Evolutionary conservation across 30 jellyfish, hydroid and myxozoan species (phyloP), one percentile per base, ranked within the genome.

Genomic region (Calvadosia cruxmelitensis): DNA sequence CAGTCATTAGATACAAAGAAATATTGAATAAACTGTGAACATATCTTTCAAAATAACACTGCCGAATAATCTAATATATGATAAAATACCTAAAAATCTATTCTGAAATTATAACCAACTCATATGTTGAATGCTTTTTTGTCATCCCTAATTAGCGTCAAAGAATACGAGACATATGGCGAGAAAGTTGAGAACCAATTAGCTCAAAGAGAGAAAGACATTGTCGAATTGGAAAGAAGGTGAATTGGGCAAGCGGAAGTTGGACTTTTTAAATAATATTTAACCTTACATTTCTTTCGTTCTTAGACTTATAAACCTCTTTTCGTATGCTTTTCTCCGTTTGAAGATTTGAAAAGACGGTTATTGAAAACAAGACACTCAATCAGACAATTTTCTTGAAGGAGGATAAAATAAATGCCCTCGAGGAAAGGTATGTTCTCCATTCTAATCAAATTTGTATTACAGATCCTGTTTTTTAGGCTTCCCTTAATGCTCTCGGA

Each of bases 381-480:
- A 71, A 63, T 53, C 96, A 86, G 53, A 70, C 85, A 3, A 83
- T 70, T 33, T 31, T 66, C 13, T 67, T 86, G 32, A 83, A 86
- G 2, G 92, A 74, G 5, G 96, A 86, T 75, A 86, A 86, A 66
- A 76, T 86, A 15, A 27, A 77, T 29, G 96, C 96, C 33, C 68
- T 86, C 3, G 96, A 86, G 64, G 96, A 86, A 62, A 78, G 96
- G 96, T 86, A 57, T 53, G 76, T 1, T n/a, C n/a, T n/a, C n/a
- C n/a, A n/a, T n/a, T n/a, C n/a, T n/a, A n/a, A n/a, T n/a, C n/a
- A n/a, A n/a, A n/a, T n/a, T n/a, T n/a, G n/a, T n/a, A n/a, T n/a
- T n/a, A n/a, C n/a, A n/a, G n/a, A n/a, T n/a, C n/a, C n/a, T n/a
- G n/a, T n/a, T n/a, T n/a, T n/a, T n/a, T n/a, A n/a, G n/a, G n/a